Evolutionary conservation across 1,140 invertebrate genomes (phyloP).

Genomic region (Pomacea maculata): DNA sequence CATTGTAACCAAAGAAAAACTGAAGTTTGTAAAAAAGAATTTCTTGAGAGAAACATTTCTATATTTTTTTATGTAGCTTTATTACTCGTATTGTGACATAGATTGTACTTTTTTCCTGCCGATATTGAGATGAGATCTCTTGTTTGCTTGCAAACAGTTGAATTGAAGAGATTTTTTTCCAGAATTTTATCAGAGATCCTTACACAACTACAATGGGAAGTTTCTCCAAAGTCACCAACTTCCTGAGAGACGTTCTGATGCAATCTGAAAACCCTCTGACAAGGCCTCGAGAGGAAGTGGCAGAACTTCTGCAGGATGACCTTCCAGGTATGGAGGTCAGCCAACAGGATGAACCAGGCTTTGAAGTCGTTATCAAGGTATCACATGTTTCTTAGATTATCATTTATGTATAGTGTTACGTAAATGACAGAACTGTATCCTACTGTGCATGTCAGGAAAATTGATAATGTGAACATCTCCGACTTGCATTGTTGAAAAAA

Average conservation of each 20-base stretch:
- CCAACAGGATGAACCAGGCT: slow-evolving; percentile 65
- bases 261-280: slow-evolving; percentile 49
- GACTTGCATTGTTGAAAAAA: no score
- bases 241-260: slow-evolving; percentile 64
- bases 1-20: background rate
- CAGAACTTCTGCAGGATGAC: slow-evolving; percentile 70
- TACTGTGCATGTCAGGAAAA: no score
- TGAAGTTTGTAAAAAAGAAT: background rate
- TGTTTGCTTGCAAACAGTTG: background rate
- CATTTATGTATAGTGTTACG: no score
- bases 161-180: background rate
- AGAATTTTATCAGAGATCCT: slow-evolving; percentile 73
- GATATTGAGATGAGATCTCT: no score
- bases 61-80: background rate
- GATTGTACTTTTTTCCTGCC: background rate
- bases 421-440: no score
- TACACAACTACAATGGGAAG: slow-evolving; percentile 83
- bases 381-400: background rate
- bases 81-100: background rate
- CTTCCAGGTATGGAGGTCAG: slow-evolving; percentile 65
- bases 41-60: background rate
- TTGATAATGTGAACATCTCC: no score
- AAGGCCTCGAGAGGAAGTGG: slow-evolving; percentile 63
- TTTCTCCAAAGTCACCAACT: slow-evolving; percentile 84
- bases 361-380: slow-evolving; percentile 66